These are phyloP conservation scores for Porites lutea DNA, from an alignment of 64 coral and sea anemone species.

Conservation along the genomic window DNA sequence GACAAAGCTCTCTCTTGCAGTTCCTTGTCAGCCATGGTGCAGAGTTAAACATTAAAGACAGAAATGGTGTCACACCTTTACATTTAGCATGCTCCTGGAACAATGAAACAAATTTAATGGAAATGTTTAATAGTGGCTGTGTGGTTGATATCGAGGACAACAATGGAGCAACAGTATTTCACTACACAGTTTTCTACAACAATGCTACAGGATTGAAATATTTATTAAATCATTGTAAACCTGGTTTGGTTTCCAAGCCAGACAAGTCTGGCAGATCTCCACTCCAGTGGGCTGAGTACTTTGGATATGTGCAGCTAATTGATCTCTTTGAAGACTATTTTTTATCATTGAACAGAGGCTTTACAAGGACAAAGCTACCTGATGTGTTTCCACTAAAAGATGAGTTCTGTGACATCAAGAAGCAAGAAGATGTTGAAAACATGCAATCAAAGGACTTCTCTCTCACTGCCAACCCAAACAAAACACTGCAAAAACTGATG, in stretches of 20 bases:
- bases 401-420: neutral
- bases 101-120: conserved; percentile 3
- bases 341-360: neutral
- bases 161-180: conserved; percentile 26
- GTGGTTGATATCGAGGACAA: neutral
- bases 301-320: conserved; percentile 24
- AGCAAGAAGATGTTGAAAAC: conserved; percentile 28
- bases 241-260: conserved; percentile 1
- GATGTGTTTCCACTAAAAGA: conserved; percentile 21
- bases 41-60: conserved; percentile 9
- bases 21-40: conserved; percentile 1
- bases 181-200: conserved; percentile 27
- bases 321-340: conserved; percentile 10
- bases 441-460: conserved; percentile 4
- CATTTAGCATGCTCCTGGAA: conserved; percentile 12
- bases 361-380: neutral
- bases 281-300: conserved; percentile 14
- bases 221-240: neutral
- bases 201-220: neutral
- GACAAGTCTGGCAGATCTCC: conserved; percentile 7
- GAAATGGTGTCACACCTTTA: conserved; percentile 29
- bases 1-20: conserved; percentile 24
- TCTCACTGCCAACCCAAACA: neutral
- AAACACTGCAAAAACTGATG: conserved; percentile 4
- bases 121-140: neutral